Conservation (phyloP, 2,888 invertebrate species). For the Ditula angustiorana region DNA sequence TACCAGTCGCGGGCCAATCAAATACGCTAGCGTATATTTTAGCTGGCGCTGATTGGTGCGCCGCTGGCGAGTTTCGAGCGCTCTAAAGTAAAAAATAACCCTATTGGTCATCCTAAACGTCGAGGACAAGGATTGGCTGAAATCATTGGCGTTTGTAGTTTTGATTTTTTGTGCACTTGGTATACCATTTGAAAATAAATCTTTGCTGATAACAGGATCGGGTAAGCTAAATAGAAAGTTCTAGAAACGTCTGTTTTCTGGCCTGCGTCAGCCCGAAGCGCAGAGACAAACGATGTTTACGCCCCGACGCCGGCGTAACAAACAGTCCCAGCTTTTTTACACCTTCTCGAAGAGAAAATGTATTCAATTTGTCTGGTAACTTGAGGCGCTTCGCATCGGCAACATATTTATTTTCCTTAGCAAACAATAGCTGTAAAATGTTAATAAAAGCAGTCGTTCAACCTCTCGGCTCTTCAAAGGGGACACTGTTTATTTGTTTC, state of each 20-base stretch:
- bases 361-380: constrained; percentile 22
- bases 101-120: too few species aligned
- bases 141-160: too few species aligned
- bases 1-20: too few species aligned
- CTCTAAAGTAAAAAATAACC: too few species aligned
- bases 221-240: too few species aligned
- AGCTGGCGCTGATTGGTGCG: too few species aligned
- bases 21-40: too few species aligned
- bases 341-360: constrained; percentile 21
- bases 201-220: too few species aligned
- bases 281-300: constrained; percentile 39
- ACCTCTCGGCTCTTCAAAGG: constrained; percentile 2
- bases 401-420: constrained; percentile 14
- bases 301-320: constrained; percentile 13
- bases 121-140: too few species aligned
- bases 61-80: too few species aligned
- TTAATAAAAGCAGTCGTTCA: background rate
- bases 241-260: background rate
- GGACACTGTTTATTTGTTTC: background rate
- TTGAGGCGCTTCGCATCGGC: background rate
- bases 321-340: constrained; percentile 31
- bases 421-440: constrained; percentile 3
- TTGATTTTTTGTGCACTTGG: too few species aligned
- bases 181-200: too few species aligned
- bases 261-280: constrained; percentile 7